Conservation (phyloP, 2,797 vertebrate genomes). For the Typhlichthys eigenmanni region DNA sequence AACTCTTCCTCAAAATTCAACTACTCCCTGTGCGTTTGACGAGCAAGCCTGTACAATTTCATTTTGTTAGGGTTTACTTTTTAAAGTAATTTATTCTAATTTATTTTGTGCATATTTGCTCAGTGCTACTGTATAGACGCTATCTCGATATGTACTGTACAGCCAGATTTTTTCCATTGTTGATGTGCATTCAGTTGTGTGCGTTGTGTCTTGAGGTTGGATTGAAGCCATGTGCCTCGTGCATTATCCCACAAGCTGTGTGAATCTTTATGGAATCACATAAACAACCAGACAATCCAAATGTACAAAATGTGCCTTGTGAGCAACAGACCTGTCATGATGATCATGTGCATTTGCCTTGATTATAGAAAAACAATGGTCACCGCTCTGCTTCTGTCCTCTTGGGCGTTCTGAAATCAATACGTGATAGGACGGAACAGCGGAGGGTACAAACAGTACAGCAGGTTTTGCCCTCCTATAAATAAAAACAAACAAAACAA, state of each 20-base stretch:
- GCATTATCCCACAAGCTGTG: constrained; percentile 48
- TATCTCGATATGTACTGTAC: constrained; percentile 65
- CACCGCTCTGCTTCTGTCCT: constrained; percentile 44
- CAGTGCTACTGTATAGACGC: constrained; percentile 78
- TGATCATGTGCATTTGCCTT: constrained; percentile 52
- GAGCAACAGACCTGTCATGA: constrained; percentile 62
- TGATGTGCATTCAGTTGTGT: constrained; percentile 62
- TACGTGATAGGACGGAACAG: background rate
- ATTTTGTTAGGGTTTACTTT: constrained; percentile 45
- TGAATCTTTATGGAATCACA: constrained; percentile 54
- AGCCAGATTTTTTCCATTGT: constrained; percentile 65
- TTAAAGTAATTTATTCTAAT: constrained; percentile 79
- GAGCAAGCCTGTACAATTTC: constrained; percentile 41
- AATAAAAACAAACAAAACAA: background rate
- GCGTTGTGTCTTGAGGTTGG: constrained; percentile 63
- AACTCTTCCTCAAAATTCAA: constrained; percentile 15
- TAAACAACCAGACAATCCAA: constrained; percentile 71
- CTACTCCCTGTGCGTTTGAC: constrained; percentile 57
- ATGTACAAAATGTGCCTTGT: constrained; percentile 76
- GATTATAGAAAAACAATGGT: constrained; percentile 41
- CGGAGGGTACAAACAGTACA: constrained; percentile 23
- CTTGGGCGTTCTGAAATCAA: constrained; percentile 43
- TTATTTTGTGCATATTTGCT: constrained; percentile 79
- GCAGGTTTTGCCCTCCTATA: constrained; percentile 23
- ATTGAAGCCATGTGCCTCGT: constrained; percentile 74